A percentile compares a stretch with the other conserved stretches of the same genome.
phyloP scores from a whole-genome alignment of 2,888 invertebrate genomes.

The Meghimatium bilineatum region DNA sequence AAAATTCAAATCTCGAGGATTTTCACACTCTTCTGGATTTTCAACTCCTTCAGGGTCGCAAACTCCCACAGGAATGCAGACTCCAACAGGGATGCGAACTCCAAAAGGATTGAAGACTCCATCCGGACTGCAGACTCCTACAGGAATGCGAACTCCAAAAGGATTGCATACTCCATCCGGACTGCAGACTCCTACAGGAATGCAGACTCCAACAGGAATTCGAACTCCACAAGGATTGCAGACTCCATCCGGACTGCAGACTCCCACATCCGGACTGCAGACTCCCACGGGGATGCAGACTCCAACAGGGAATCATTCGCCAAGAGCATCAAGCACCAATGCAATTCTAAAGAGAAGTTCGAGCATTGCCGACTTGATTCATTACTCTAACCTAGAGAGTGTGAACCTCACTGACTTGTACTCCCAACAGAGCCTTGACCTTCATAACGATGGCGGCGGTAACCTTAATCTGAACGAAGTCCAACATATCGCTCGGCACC shows the following conservation, averaged over 20 bases:
- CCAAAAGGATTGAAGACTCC: neutral
- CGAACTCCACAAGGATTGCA: neutral
- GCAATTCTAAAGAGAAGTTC: neutral
- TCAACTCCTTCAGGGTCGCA: neutral
- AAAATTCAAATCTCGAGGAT: neutral
- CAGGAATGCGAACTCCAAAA: neutral
- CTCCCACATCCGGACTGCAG: slow-evolving; percentile 14
- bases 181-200: neutral
- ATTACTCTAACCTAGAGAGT: slow-evolving; percentile 3
- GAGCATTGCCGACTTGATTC: slow-evolving; percentile 12
- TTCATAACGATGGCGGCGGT: too few relatives aligned
- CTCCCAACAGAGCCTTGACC: neutral
- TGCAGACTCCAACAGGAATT: neutral
- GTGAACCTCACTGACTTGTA: slow-evolving; percentile 3
- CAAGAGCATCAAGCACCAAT: neutral
- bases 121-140: neutral
- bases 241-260: neutral
- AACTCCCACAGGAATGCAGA: slow-evolving; percentile 5
- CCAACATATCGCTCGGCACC: neutral
- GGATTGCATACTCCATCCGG: neutral
- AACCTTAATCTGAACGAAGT: neutral
- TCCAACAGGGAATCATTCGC: neutral
- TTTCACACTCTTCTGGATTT: neutral
- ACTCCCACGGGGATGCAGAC: neutral
- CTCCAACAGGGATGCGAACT: neutral